Conservation (phyloP, 2,888 invertebrate species). For the Mesorhabditis belari region DNA sequence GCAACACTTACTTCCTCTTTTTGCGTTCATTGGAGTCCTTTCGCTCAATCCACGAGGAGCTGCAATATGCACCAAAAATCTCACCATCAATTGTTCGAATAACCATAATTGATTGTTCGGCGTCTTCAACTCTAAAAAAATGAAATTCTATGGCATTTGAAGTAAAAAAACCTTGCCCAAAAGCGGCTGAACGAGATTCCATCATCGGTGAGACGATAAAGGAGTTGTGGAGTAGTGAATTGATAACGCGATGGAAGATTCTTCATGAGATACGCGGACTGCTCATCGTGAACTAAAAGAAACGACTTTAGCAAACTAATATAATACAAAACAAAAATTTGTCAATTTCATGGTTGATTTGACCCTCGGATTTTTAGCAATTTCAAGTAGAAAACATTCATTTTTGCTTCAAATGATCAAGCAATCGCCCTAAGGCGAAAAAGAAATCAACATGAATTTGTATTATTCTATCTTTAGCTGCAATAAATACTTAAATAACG, state of each 20-base stretch:
- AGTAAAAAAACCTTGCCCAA: constrained; percentile 35
- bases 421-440: too few relatives aligned
- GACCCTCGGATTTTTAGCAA: too few relatives aligned
- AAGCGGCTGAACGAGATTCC: constrained; percentile 47
- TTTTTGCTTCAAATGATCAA: too few relatives aligned
- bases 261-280: constrained; percentile 18
- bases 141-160: neutral
- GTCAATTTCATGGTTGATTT: too few relatives aligned
- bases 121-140: constrained; percentile 36
- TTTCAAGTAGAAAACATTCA: too few relatives aligned
- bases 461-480: too few relatives aligned
- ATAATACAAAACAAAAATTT: too few relatives aligned
- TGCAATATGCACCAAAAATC: constrained; percentile 49
- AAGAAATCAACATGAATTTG: too few relatives aligned
- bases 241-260: constrained; percentile 43
- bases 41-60: constrained; percentile 44
- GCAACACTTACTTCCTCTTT: too few relatives aligned
- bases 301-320: too few relatives aligned
- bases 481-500: too few relatives aligned
- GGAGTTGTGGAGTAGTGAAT: constrained; percentile 39
- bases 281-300: neutral
- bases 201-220: constrained; percentile 44
- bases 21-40: too few relatives aligned
- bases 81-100: constrained; percentile 38
- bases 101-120: constrained; percentile 44